Evolutionary conservation across 1,140 invertebrate species (phyloP).

Genomic region (Pseudomyrmex flavicornis): DNA sequence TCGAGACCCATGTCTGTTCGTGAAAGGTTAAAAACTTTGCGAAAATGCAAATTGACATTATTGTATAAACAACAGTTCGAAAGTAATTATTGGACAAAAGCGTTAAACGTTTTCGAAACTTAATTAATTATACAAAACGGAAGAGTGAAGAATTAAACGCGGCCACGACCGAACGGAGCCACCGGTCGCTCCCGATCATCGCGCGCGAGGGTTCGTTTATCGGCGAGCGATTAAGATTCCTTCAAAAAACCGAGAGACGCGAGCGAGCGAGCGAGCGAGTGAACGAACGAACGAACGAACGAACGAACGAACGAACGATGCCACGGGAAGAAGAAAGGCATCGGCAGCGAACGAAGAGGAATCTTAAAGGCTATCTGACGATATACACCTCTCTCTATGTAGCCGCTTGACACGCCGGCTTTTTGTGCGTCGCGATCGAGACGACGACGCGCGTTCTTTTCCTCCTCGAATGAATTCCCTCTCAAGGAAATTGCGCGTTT

Average conservation of each 20-base stretch:
- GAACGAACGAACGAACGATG: slow-evolving; percentile 24
- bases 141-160: slow-evolving; percentile 13
- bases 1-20: no score
- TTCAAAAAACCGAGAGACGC: slow-evolving; percentile 57
- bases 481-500: slow-evolving; percentile 29
- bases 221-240: slow-evolving; percentile 58
- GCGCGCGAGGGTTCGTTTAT: slow-evolving; percentile 33
- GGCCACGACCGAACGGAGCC: not conserved
- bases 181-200: slow-evolving; percentile 32
- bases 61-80: no score
- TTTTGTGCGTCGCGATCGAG: slow-evolving; percentile 41
- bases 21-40: no score
- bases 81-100: no score
- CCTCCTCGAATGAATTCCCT: slow-evolving; percentile 17
- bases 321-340: slow-evolving; percentile 38
- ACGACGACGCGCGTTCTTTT: slow-evolving; percentile 2
- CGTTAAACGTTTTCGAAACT: no score
- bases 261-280: slow-evolving; percentile 17
- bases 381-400: slow-evolving; percentile 50
- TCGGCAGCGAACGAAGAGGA: slow-evolving; percentile 46
- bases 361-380: slow-evolving; percentile 61
- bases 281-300: slow-evolving; percentile 4
- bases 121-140: no score
- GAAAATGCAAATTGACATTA: no score
- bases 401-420: slow-evolving; percentile 45